These are phyloP conservation scores for Dendrolimus houi DNA, from an alignment of 2,888 invertebrate genomes.

Conservation along the genomic window DNA sequence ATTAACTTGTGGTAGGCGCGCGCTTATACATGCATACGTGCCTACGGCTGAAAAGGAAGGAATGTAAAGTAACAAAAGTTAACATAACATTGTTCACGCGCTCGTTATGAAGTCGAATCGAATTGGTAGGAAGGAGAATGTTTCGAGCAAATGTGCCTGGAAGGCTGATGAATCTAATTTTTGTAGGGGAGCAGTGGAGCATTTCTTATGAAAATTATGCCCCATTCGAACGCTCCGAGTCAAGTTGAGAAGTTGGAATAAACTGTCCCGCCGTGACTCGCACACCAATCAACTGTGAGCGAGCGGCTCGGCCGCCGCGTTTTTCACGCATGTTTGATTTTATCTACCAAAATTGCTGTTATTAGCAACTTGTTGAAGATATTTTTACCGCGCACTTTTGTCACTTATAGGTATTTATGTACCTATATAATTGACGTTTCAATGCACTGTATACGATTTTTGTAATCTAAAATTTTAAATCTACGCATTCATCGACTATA, in stretches of 20 bases:
- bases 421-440: no score
- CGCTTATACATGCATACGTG: slow-evolving; percentile 2
- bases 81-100: slow-evolving; percentile 47
- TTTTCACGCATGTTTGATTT: neutral
- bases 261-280: slow-evolving; percentile 70
- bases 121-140: slow-evolving; percentile 49
- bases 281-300: slow-evolving; percentile 35
- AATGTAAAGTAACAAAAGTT: slow-evolving; percentile 52
- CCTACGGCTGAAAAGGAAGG: slow-evolving; percentile 3
- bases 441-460: no score
- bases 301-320: neutral
- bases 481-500: no score
- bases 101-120: slow-evolving; percentile 55
- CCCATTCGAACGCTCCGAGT: slow-evolving; percentile 59
- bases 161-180: slow-evolving; percentile 69
- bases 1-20: neutral
- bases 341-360: neutral
- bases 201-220: slow-evolving; percentile 72
- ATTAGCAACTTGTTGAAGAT: neutral
- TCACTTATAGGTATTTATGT: no score
- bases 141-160: slow-evolving; percentile 50
- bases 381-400: neutral
- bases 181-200: slow-evolving; percentile 52
- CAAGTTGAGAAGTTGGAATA: slow-evolving; percentile 70
- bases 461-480: no score